phyloP scores from a whole-genome alignment of 2,797 vertebrate species.

The Peromyscus melanophrys region DNA sequence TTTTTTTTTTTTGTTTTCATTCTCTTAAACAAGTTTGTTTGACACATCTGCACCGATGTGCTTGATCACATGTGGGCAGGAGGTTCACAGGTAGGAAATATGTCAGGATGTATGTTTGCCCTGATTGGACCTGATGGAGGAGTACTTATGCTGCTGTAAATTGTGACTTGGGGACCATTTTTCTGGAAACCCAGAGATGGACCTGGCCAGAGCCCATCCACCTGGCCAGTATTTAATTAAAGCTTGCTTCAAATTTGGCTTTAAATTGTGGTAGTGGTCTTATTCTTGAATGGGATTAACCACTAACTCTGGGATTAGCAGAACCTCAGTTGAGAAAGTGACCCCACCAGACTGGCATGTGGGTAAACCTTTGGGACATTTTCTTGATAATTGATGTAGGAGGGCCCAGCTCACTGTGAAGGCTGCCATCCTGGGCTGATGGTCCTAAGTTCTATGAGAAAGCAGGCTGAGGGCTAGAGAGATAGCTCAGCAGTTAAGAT shows the following conservation, averaged over 20 bases:
- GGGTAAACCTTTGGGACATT: too few species aligned
- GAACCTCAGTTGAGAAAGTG: neutral
- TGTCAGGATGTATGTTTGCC: neutral
- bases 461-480: neutral
- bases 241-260: neutral
- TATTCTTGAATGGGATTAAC: neutral
- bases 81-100: neutral
- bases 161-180: neutral
- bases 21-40: neutral
- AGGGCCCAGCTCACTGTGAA: neutral
- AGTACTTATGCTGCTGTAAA: neutral
- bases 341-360: neutral
- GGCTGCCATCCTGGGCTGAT: neutral
- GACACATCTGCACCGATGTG: neutral
- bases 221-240: neutral
- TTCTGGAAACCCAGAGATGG: neutral
- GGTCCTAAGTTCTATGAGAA: neutral
- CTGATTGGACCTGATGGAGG: neutral
- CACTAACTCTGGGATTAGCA: neutral
- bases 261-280: neutral
- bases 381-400: neutral
- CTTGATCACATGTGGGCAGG: neutral
- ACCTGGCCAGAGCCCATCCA: neutral
- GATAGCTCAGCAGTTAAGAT: too few species aligned
- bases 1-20: too few species aligned